phyloP scores from a whole-genome alignment of 2,113 vertebrate genomes.

The Marmota flaviventris region DNA sequence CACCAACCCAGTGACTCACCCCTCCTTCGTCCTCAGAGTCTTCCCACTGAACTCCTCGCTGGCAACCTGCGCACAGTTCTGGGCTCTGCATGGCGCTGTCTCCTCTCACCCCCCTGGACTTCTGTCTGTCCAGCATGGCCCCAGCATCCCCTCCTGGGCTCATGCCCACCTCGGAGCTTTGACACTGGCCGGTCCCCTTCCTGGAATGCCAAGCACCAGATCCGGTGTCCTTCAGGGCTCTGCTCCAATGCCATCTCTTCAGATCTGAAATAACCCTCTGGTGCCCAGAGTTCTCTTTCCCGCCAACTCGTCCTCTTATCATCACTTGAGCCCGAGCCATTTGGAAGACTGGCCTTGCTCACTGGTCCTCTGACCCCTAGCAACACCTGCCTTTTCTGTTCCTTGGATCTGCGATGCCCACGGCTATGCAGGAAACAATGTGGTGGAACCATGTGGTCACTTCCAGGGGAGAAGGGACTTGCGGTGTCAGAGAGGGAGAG shows the following conservation, averaged over 20 bases:
- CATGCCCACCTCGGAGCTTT: too few species aligned
- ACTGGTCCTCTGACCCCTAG: neutral
- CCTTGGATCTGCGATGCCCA: neutral
- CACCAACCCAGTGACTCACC: neutral
- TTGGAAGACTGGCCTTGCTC: neutral
- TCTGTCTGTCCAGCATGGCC: neutral
- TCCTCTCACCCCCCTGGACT: rapidly evolving
- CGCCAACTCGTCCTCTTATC: too few species aligned
- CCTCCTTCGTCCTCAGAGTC: neutral
- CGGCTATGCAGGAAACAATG: neutral
- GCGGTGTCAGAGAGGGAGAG: too few species aligned
- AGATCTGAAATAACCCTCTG: neutral
- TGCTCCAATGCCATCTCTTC: neutral
- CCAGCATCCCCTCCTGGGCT: neutral
- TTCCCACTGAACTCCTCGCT: neutral
- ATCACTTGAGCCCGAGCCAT: neutral
- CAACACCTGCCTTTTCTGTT: neutral
- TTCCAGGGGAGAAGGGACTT: neutral
- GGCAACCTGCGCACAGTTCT: rapidly evolving
- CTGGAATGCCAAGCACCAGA: neutral
- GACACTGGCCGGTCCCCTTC: neutral
- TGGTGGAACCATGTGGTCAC: neutral
- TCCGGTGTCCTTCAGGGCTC: neutral
- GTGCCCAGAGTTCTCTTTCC: neutral
- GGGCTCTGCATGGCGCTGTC: neutral